Evolutionary conservation across 2,113 vertebrate genomes (phyloP).

Genomic region (Abramis brama): DNA sequence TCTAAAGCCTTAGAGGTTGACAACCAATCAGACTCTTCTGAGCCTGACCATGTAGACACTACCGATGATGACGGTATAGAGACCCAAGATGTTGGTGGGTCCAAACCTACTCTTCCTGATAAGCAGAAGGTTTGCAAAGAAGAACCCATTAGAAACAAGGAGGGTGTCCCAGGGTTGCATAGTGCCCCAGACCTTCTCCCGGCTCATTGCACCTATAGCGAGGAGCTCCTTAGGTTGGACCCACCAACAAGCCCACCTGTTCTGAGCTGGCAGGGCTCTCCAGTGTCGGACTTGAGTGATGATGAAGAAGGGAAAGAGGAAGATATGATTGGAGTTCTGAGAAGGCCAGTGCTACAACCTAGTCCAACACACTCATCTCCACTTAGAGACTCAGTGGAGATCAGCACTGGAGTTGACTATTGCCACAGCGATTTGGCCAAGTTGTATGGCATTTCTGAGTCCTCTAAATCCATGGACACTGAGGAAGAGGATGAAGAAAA

Average conservation of each 20-base stretch:
- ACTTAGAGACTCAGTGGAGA: slow-evolving; percentile 56
- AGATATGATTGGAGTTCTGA: slow-evolving; percentile 65
- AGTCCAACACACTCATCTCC: slow-evolving; percentile 72
- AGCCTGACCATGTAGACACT: slow-evolving; percentile 38
- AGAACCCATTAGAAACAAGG: slow-evolving; percentile 66
- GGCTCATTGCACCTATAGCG: slow-evolving; percentile 64
- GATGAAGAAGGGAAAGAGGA: slow-evolving; percentile 71
- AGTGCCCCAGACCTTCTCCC: slow-evolving; percentile 75
- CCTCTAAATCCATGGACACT: slow-evolving; percentile 38
- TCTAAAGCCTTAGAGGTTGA: slow-evolving; percentile 42
- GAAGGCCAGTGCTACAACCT: slow-evolving; percentile 75
- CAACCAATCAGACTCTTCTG: slow-evolving; percentile 27
- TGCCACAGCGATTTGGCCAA: slow-evolving; percentile 53
- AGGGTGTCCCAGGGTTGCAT: slow-evolving; percentile 64
- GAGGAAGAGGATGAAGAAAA: slow-evolving; percentile 59
- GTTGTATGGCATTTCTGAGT: slow-evolving; percentile 47
- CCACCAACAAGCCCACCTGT: slow-evolving; percentile 76
- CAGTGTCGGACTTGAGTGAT: slow-evolving; percentile 71
- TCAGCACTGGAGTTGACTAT: slow-evolving; percentile 27
- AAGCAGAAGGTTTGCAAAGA: slow-evolving; percentile 54
- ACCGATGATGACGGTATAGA: slow-evolving; percentile 51
- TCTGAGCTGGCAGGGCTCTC: slow-evolving; percentile 81
- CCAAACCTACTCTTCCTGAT: slow-evolving; percentile 68
- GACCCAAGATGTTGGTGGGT: slow-evolving; percentile 59
- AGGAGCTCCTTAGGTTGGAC: slow-evolving; percentile 69